Conservation (phyloP, 1,140 invertebrate species). For the Platorchestia sp. region DNA sequence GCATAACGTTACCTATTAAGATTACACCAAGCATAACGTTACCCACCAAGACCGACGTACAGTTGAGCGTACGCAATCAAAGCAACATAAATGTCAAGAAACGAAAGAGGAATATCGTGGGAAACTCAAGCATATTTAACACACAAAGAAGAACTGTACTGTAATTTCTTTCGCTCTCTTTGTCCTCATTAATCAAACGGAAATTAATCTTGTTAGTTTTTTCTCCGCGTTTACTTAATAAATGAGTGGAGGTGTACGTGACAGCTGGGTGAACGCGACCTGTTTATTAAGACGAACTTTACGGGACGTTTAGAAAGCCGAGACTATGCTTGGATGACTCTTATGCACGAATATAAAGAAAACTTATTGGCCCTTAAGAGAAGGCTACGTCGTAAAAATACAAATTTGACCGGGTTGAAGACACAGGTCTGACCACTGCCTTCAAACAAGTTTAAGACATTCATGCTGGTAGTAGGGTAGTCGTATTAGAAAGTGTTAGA, state of each 20-base stretch:
- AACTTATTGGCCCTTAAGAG: background rate
- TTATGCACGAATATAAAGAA: background rate
- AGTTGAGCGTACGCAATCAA: background rate
- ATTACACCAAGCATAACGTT: no score
- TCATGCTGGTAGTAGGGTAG: background rate
- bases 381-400: no score
- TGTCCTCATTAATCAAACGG: background rate
- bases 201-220: background rate
- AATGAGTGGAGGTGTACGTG: background rate
- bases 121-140: background rate
- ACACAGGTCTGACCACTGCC: background rate
- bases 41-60: background rate
- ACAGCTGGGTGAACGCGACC: background rate
- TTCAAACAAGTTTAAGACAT: background rate
- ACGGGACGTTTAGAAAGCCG: background rate
- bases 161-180: background rate
- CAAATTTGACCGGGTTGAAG: background rate
- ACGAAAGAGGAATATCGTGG: slow-evolving; percentile 8
- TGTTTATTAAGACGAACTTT: background rate
- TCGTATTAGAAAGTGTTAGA: background rate
- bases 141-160: background rate
- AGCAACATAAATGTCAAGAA: background rate
- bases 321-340: background rate
- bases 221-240: background rate
- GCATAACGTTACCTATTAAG: no score